Conservation (phyloP, 64 coral and sea anemone genomes). For the Cladopsammia gracilis region DNA sequence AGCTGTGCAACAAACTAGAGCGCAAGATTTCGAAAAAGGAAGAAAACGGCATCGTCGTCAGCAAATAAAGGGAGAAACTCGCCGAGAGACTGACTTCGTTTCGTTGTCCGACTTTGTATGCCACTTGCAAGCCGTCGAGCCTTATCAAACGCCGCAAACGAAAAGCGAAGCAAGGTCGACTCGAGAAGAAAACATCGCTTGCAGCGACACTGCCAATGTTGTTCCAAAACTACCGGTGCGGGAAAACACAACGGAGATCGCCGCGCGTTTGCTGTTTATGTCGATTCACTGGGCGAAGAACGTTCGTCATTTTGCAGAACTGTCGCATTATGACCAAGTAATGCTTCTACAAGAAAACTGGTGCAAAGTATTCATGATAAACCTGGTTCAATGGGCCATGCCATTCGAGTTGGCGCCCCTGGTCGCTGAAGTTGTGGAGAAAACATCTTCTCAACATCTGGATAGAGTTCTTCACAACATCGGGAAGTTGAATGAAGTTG, state of each 20-base stretch:
- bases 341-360: constrained; percentile 93
- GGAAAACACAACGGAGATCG: constrained; percentile 83
- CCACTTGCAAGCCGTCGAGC: constrained; percentile 91
- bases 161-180: constrained; percentile 16
- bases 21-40: constrained; percentile 83
- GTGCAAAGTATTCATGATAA: constrained; percentile 95
- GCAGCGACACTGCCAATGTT: background rate
- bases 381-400: constrained; percentile 96
- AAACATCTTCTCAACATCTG: constrained; percentile 80
- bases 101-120: constrained; percentile 89
- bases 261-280: constrained; percentile 95
- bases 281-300: constrained; percentile 97
- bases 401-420: constrained; percentile 85
- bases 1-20: constrained; percentile 94
- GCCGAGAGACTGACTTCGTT: constrained; percentile 89
- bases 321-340: constrained; percentile 96
- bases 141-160: constrained; percentile 69
- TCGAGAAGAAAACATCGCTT: constrained; percentile 10
- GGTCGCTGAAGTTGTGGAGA: constrained; percentile 78
- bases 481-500: constrained; percentile 94
- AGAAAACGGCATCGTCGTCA: constrained; percentile 71
- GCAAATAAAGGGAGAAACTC: constrained; percentile 72
- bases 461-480: constrained; percentile 82
- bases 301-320: constrained; percentile 92
- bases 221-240: constrained; percentile 16